A percentile compares a stretch with the other conserved stretches of the same genome.
Evolutionary conservation across 2,797 vertebrate species (phyloP).

Genomic region (Bradypus variegatus): DNA sequence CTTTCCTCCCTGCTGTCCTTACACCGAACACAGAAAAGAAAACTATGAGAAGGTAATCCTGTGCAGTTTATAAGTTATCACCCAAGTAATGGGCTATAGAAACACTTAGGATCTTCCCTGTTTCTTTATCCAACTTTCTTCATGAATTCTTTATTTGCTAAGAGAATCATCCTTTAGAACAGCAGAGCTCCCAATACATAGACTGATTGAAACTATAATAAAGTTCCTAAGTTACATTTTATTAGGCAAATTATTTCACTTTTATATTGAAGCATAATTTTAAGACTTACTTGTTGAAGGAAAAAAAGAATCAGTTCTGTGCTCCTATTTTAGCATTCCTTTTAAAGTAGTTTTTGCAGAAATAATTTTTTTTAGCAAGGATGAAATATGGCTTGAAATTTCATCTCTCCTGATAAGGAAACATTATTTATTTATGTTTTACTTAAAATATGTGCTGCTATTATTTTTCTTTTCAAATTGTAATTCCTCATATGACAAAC

Average conservation of each 20-base stretch:
- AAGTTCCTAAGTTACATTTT: background rate
- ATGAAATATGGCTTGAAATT: background rate
- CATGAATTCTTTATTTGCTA: fast-evolving
- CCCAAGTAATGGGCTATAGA: too few species aligned
- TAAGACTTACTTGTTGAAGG: background rate
- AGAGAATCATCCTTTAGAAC: background rate
- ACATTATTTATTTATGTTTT: background rate
- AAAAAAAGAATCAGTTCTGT: background rate
- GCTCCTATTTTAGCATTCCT: background rate
- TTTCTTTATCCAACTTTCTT: background rate
- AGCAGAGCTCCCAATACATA: background rate
- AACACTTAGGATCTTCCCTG: too few species aligned
- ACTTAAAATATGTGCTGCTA: background rate
- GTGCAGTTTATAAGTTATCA: background rate
- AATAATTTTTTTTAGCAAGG: background rate
- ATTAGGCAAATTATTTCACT: background rate
- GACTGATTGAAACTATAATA: background rate
- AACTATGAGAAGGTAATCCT: too few species aligned
- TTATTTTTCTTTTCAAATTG: background rate
- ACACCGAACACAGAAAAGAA: background rate
- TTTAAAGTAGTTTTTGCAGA: background rate
- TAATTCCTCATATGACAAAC: background rate
- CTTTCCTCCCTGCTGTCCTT: background rate
- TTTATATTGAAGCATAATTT: background rate
- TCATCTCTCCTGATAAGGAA: background rate